Base-by-base conservation (phyloP, 2,797 vertebrate species). In the Brachyrhaphis roseni region DNA sequence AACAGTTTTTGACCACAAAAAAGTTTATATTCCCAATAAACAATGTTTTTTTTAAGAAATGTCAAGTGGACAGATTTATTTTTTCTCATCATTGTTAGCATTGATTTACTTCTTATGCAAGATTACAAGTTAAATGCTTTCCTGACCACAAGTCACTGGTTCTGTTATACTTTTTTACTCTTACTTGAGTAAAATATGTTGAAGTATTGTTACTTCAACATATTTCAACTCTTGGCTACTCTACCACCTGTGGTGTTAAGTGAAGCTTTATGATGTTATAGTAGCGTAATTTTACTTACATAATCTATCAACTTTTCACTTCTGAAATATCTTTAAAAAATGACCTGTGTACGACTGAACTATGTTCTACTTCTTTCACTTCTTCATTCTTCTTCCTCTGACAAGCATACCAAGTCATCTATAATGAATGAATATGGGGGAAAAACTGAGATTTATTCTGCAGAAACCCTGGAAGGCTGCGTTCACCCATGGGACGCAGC, bases 351-450 rank as follows among this genome's bases (percentile, higher is more conserved):
- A 5, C 41, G 47, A 10, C 13, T 72, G 31, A 75, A 74, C 23
- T 31, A 46, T 53, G 11, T 51, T n/a, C 3, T 16, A 5, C 76
- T 57, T 62, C 43, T 31, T 28, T 76, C 46, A 79, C 62, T 49
- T 55, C 59, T 57, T 80, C 46, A 23, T 66, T 68, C 31, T 76
- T 11, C 6, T 66, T 72, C 5, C 18, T 51, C 26, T 62, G 36
- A 62, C 45, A 53, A 28, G 23, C 0, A 43, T 26, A 77, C 62
- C 51, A 47, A 66, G 13, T 11, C 26, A 46, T 64, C 7, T 77
- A 77, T 77, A 49, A 34, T 77, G 26, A 82, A 70, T 71, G 72
- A 78, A 75, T 53, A 36, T 72, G 16, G 12, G 26, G 34, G 5
- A 12, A n/a, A 34, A 23, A 74, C 2, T 39, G 31, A 79, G 71